phyloP scores from a whole-genome alignment of 2,113 vertebrate genomes.

The Pao palembangensis region DNA sequence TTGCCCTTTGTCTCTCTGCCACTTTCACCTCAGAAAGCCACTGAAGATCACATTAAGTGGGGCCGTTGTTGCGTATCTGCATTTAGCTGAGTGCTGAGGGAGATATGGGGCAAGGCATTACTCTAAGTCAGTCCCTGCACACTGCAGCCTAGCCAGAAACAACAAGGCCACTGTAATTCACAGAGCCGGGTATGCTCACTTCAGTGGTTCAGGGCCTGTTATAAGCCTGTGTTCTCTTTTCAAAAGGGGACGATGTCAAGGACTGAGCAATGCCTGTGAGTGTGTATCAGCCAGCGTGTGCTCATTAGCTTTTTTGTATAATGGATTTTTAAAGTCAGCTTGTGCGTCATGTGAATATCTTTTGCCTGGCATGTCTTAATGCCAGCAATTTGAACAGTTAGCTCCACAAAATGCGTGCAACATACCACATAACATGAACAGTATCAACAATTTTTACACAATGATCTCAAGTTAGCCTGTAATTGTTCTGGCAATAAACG shows the following conservation, averaged over 20 bases:
- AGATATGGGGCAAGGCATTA: slow-evolving; percentile 72
- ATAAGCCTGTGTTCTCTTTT: slow-evolving; percentile 50
- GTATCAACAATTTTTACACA: too few species aligned
- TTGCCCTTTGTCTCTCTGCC: slow-evolving; percentile 64
- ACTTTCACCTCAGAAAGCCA: slow-evolving; percentile 68
- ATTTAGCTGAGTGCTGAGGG: slow-evolving; percentile 70
- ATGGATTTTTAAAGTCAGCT: not conserved
- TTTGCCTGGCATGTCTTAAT: too few species aligned
- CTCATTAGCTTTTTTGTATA: slow-evolving; percentile 1
- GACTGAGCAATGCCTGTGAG: slow-evolving; percentile 28
- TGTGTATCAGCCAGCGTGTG: slow-evolving; percentile 4
- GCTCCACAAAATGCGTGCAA: too few species aligned
- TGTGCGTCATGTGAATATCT: not conserved
- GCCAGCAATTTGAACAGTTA: too few species aligned
- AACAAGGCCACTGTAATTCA: slow-evolving; percentile 72
- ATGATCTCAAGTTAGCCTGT: too few species aligned
- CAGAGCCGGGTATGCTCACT: slow-evolving; percentile 63
- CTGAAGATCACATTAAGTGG: slow-evolving; percentile 73
- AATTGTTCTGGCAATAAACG: too few species aligned
- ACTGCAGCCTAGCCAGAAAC: slow-evolving; percentile 66
- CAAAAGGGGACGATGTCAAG: slow-evolving; percentile 33
- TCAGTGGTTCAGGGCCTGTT: slow-evolving; percentile 56
- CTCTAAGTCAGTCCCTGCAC: slow-evolving; percentile 70
- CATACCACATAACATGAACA: too few species aligned
- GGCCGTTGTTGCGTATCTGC: slow-evolving; percentile 66